phyloP scores from a whole-genome alignment of 1,140 invertebrate genomes.

The Camponotus floridanus region DNA sequence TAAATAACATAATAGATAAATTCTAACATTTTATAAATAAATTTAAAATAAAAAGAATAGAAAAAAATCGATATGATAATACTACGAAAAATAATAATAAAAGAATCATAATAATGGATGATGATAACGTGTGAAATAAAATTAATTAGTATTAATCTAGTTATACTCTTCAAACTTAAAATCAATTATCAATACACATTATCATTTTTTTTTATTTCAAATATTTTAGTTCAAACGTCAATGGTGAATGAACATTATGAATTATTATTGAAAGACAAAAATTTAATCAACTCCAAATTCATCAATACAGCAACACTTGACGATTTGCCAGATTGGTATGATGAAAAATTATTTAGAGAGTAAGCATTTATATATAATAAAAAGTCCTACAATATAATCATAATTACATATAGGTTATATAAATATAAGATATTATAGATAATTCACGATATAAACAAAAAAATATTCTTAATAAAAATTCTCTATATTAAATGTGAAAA shows the following conservation, averaged over 20 bases:
- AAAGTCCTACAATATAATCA: neutral
- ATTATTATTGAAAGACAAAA: conserved; percentile 62
- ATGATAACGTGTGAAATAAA: no score
- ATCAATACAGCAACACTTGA: conserved; percentile 26
- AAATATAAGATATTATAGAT: no score
- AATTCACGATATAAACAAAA: neutral
- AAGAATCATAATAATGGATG: no score
- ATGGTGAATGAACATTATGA: conserved; percentile 76
- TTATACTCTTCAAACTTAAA: neutral
- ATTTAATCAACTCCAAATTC: conserved; percentile 39
- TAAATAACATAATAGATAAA: neutral
- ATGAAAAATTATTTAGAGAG: conserved; percentile 76
- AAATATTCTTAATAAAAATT: neutral
- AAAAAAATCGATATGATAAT: no score
- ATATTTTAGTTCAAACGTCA: conserved; percentile 35
- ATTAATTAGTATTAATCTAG: no score
- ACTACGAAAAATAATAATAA: no score
- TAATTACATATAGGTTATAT: no score
- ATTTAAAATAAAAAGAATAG: neutral
- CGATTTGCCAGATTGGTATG: conserved; percentile 79
- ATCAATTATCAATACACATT: neutral
- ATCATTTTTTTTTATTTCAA: neutral
- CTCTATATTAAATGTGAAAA: no score
- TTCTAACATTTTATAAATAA: neutral
- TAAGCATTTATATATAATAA: conserved; percentile 51